Evolutionary conservation across 2,797 vertebrate species (phyloP).

Genomic region (Rhincodon typus): DNA sequence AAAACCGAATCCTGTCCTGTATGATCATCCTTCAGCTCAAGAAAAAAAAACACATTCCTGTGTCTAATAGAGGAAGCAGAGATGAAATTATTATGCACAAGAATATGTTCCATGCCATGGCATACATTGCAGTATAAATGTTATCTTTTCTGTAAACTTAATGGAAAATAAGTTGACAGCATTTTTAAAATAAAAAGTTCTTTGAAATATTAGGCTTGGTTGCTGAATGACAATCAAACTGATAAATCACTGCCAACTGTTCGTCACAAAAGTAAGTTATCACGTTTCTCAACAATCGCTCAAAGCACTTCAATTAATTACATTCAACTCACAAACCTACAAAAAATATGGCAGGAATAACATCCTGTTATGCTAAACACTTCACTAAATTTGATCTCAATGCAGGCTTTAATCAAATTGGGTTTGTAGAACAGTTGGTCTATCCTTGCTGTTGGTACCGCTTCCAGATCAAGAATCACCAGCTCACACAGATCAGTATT

Average conservation of each 20-base stretch:
- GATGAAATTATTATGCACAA: neutral
- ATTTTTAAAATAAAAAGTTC: neutral
- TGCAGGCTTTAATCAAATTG: neutral
- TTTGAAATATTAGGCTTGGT: conserved; percentile 14
- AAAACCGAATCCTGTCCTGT: neutral
- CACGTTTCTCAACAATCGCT: neutral
- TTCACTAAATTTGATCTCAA: neutral
- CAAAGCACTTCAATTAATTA: conserved; percentile 16
- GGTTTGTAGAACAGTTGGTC: neutral
- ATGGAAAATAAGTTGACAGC: neutral
- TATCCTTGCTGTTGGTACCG: too few species aligned
- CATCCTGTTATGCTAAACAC: neutral
- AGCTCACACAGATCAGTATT: neutral
- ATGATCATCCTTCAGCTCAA: neutral
- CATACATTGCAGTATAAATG: neutral
- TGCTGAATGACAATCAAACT: neutral
- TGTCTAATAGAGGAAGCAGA: neutral
- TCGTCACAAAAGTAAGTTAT: neutral
- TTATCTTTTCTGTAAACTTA: neutral
- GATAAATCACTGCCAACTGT: neutral
- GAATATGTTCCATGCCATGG: neutral
- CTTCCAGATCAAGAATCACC: too few species aligned
- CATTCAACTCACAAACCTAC: neutral
- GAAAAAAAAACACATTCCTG: neutral
- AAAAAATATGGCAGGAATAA: neutral